Evolutionary conservation across 1,140 invertebrate species (phyloP), one percentile per base, ranked within the genome.

Genomic region (Rhagoletis pomonella): DNA sequence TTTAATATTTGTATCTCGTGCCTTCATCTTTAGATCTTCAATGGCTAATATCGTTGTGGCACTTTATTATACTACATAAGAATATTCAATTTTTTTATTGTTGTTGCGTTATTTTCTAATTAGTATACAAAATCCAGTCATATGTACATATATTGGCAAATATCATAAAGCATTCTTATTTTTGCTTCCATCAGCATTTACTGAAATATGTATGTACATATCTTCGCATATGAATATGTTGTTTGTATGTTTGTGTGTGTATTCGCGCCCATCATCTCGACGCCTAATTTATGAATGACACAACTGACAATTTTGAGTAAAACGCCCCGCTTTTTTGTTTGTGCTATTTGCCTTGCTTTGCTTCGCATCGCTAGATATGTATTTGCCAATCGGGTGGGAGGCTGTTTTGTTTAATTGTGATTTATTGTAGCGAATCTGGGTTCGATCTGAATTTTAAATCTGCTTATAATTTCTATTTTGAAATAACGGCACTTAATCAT

Each of bases 361-460:
- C 29, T 29, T 29, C 29, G 29, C 29, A 29, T 29, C 29, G 29
- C 29, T 29, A 0, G 29, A 29, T 29, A 29, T 29, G 29, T 29
- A 50, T 55, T 81, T 73, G 69, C 73, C 73, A 29, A 58, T 81
- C n/a, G 73, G 47, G 73, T 81, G 73, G 73, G 73, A 29, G 73
- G 73, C 73, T 81, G 73, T 81, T 81, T 81, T 81, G 73, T 81
- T 81, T 81, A 81, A 81, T 81, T 81, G 73, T 81, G 73, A 81
- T 81, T 81, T 81, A 81, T 81, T 81, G 47, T 55, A 10, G 47
- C 47, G 73, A 81, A 81, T 81, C 73, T 81, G 73, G 17, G 47
- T 81, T 81, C 73, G 73, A 81, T 81, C 47, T 81, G n/a, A 50
- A 81, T 29, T 67, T 67, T 67, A 81, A 81, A 81, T 81, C 44